Percentiles rank a stretch among this genome's conserved stretches.
Conservation (phyloP, 2,888 invertebrate genomes). For the Athalia cordata region DNA sequence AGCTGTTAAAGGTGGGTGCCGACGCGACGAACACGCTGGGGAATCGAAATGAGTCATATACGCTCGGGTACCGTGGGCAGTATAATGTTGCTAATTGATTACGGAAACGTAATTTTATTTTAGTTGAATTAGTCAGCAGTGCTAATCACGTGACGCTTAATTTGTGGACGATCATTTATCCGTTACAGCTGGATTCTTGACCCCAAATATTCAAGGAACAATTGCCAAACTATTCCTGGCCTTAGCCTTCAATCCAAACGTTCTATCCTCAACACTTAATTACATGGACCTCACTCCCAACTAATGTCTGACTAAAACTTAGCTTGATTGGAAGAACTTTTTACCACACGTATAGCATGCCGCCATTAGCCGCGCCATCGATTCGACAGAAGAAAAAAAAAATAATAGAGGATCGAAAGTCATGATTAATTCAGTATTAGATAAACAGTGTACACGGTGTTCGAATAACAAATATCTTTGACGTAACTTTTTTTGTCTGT, state of each 20-base stretch:
- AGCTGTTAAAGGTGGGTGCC: no score
- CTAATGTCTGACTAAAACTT: no score
- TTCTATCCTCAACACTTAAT: constrained; percentile 7
- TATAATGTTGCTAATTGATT: constrained; percentile 18
- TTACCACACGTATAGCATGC: no score
- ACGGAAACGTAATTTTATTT: constrained; percentile 4
- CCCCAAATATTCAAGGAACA: constrained; percentile 31
- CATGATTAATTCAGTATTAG: no score
- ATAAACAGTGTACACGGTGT: neutral
- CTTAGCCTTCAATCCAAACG: constrained; percentile 22
- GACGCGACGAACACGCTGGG: neutral
- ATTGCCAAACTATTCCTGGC: constrained; percentile 1
- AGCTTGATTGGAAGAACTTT: no score
- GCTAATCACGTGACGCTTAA: constrained; percentile 11
- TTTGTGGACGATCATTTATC: constrained; percentile 13
- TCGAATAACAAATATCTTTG: neutral
- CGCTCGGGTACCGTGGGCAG: constrained; percentile 16
- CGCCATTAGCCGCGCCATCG: no score
- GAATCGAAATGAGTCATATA: constrained; percentile 34
- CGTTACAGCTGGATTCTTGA: neutral
- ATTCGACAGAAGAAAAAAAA: no score
- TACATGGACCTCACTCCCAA: neutral
- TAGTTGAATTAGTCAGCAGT: constrained; percentile 18
- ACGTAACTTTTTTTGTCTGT: neutral
- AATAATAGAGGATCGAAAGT: no score